Evolutionary conservation across 2,888 invertebrate genomes (phyloP).

Genomic region (Xestia c-nigrum): DNA sequence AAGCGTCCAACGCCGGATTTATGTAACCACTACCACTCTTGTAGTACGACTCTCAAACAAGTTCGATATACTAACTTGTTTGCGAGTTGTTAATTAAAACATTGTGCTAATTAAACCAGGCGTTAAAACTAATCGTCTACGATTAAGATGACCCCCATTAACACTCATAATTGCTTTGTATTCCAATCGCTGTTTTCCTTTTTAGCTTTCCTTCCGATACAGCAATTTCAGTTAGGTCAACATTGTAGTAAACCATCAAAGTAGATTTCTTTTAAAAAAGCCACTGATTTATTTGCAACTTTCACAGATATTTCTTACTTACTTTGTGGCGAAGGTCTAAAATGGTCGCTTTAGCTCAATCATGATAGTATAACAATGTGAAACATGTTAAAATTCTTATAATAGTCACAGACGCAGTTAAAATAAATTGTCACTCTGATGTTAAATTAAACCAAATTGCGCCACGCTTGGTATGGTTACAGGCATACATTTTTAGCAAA

Average conservation of each 20-base stretch:
- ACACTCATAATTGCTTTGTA: background rate
- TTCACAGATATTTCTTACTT: background rate
- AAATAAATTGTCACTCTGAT: no score
- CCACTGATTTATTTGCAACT: background rate
- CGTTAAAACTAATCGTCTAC: background rate
- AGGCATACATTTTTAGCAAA: background rate
- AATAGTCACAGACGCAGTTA: no score
- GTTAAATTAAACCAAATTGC: background rate
- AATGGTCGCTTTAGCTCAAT: no score
- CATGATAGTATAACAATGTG: no score
- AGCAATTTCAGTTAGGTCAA: no score
- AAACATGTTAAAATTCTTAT: no score
- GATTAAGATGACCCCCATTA: background rate
- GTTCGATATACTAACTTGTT: background rate
- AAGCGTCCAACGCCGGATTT: constrained; percentile 17
- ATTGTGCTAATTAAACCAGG: background rate
- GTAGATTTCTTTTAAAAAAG: background rate
- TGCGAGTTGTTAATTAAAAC: constrained; percentile 4
- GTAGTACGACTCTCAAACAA: background rate
- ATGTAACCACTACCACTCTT: background rate
- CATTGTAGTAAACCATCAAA: background rate
- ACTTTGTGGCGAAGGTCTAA: no score
- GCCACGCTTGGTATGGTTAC: no score
- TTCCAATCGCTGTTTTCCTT: background rate
- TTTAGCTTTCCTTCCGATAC: background rate